Evolutionary conservation across 2,113 vertebrate species (phyloP).

Genomic region (Carettochelys insculpta): DNA sequence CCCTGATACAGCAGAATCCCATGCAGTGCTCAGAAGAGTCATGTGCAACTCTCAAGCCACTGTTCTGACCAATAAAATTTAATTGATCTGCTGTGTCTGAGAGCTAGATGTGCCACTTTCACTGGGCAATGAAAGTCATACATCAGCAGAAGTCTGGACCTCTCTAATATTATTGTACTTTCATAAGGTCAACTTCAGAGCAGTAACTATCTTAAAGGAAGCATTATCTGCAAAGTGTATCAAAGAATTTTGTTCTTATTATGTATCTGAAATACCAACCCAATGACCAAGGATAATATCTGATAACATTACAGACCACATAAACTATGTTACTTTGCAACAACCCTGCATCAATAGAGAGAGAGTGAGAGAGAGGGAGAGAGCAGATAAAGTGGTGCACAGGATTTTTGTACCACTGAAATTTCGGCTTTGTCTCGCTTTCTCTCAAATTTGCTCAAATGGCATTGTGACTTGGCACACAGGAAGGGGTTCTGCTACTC

Average conservation of each 20-base stretch:
- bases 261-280: not conserved
- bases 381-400: not conserved
- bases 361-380: no score
- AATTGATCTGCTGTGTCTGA: slow-evolving; percentile 42
- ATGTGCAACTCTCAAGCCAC: not conserved
- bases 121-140: slow-evolving; percentile 31
- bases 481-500: no score
- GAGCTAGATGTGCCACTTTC: slow-evolving; percentile 40
- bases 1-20: not conserved
- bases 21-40: not conserved
- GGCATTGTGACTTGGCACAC: no score
- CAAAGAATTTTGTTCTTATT: not conserved
- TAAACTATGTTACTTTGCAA: not conserved
- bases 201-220: not conserved
- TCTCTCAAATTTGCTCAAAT: no score
- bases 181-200: not conserved
- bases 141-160: not conserved
- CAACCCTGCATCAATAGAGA: not conserved
- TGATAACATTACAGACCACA: not conserved
- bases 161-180: not conserved
- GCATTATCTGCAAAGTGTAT: not conserved
- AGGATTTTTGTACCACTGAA: not conserved
- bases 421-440: not conserved
- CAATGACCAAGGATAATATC: slow-evolving; percentile 6
- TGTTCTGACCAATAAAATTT: slow-evolving; percentile 36